Conservation (phyloP, 1,140 invertebrate species). For the Camponotus vicinus region DNA sequence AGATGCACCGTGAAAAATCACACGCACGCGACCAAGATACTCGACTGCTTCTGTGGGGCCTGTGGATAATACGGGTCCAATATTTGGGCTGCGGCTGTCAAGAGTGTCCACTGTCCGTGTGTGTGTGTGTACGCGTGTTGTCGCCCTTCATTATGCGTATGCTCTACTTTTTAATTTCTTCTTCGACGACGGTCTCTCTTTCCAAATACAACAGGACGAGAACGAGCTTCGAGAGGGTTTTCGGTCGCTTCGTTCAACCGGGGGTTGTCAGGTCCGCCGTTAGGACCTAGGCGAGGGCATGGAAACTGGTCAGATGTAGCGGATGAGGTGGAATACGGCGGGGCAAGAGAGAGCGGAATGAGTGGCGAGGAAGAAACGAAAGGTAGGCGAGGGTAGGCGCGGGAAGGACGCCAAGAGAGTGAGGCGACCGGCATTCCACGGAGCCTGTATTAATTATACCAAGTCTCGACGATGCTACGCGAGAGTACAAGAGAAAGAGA, state of each 20-base stretch:
- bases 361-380: slow-evolving; percentile 68
- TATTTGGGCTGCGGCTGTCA: slow-evolving; percentile 73
- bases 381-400: slow-evolving; percentile 63
- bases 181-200: slow-evolving; percentile 18
- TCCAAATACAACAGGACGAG: slow-evolving; percentile 40
- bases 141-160: slow-evolving; percentile 59
- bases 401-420: slow-evolving; percentile 74
- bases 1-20: slow-evolving; percentile 40
- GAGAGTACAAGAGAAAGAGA: slow-evolving; percentile 71
- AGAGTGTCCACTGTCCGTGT: slow-evolving; percentile 16
- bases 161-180: slow-evolving; percentile 66
- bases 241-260: slow-evolving; percentile 12
- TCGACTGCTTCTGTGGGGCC: slow-evolving; percentile 59
- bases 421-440: slow-evolving; percentile 85
- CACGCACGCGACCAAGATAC: not conserved
- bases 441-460: slow-evolving; percentile 86
- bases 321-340: slow-evolving; percentile 43
- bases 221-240: slow-evolving; percentile 4
- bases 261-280: slow-evolving; percentile 39
- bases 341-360: slow-evolving; percentile 68
- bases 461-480: slow-evolving; percentile 77
- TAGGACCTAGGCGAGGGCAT: slow-evolving; percentile 70
- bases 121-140: slow-evolving; percentile 22
- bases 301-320: slow-evolving; percentile 73
- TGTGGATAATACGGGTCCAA: slow-evolving; percentile 62